phyloP scores from a whole-genome alignment of 2,888 invertebrate species.

The Acrocera orbiculus region DNA sequence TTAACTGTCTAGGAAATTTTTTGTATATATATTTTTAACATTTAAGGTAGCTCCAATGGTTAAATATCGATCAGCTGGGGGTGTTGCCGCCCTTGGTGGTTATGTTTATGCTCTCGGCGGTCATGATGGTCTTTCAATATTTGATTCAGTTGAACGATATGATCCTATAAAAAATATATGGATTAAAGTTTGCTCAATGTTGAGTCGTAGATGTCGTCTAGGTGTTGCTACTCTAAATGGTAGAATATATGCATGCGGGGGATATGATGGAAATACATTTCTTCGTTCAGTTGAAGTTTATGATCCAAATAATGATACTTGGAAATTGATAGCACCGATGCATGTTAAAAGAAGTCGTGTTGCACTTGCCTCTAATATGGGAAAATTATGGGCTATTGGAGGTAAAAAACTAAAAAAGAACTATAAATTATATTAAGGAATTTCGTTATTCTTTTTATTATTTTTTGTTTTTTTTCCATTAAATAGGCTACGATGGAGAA shows the following conservation, averaged over 20 bases:
- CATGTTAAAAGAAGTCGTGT: constrained; percentile 65
- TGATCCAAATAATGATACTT: constrained; percentile 55
- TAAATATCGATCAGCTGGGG: constrained; percentile 45
- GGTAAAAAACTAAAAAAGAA: too few relatives aligned
- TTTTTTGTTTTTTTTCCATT: neutral
- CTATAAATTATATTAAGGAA: too few relatives aligned
- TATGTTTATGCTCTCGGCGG: constrained; percentile 70
- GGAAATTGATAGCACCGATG: constrained; percentile 65
- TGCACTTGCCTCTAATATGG: constrained; percentile 66
- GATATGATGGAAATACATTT: constrained; percentile 72
- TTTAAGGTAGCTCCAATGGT: constrained; percentile 30
- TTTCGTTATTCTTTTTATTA: too few relatives aligned
- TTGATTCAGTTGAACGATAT: constrained; percentile 69
- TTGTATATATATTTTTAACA: neutral
- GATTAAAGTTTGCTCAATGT: constrained; percentile 60
- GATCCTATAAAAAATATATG: constrained; percentile 56
- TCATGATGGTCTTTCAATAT: constrained; percentile 74
- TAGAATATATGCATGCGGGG: constrained; percentile 68
- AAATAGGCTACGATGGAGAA: constrained; percentile 48
- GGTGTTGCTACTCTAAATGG: constrained; percentile 68
- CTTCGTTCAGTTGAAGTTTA: constrained; percentile 66
- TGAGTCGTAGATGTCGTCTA: constrained; percentile 61
- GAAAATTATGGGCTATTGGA: constrained; percentile 66
- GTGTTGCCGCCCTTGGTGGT: constrained; percentile 46
- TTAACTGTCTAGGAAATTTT: neutral